phyloP scores from a whole-genome alignment of 2,888 invertebrate genomes.

The Helobdella robusta region DNA sequence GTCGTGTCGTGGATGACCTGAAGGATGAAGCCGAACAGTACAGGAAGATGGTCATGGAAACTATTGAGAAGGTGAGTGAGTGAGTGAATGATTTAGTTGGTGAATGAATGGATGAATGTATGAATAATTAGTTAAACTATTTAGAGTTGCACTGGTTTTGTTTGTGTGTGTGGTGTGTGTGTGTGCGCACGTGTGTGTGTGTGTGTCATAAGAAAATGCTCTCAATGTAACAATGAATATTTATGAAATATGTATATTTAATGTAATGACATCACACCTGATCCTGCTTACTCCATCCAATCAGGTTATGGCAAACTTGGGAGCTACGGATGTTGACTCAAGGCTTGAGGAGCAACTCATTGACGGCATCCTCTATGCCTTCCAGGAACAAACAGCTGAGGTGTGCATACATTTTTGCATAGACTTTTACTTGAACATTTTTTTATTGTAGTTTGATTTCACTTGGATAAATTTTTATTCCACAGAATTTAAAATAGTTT shows the following conservation, averaged over 20 bases:
- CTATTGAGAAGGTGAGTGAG: slow-evolving; percentile 71
- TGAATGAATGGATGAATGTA: too few species aligned
- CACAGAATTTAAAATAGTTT: background rate
- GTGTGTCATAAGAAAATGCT: background rate
- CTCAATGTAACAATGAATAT: background rate
- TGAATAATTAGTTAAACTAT: background rate
- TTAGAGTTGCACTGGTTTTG: background rate
- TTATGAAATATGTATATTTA: background rate
- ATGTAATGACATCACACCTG: background rate
- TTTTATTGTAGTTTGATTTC: too few species aligned
- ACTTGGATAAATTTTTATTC: background rate
- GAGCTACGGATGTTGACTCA: slow-evolving; percentile 95
- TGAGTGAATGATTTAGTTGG: too few species aligned
- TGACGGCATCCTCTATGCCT: slow-evolving; percentile 96
- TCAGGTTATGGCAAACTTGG: slow-evolving; percentile 81
- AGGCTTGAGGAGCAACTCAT: slow-evolving; percentile 95
- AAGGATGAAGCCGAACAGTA: slow-evolving; percentile 99
- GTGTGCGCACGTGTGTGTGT: background rate
- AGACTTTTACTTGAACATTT: too few species aligned
- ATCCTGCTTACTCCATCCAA: background rate
- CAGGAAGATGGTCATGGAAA: slow-evolving; percentile 99
- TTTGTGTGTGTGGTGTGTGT: background rate
- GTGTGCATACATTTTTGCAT: slow-evolving; percentile 42
- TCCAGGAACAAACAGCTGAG: slow-evolving; percentile 99
- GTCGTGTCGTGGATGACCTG: slow-evolving; percentile 92